Evolutionary conservation across 2,797 vertebrate genomes (phyloP), one percentile per base, ranked within the genome.

Genomic region (Epinephelus malabaricus): DNA sequence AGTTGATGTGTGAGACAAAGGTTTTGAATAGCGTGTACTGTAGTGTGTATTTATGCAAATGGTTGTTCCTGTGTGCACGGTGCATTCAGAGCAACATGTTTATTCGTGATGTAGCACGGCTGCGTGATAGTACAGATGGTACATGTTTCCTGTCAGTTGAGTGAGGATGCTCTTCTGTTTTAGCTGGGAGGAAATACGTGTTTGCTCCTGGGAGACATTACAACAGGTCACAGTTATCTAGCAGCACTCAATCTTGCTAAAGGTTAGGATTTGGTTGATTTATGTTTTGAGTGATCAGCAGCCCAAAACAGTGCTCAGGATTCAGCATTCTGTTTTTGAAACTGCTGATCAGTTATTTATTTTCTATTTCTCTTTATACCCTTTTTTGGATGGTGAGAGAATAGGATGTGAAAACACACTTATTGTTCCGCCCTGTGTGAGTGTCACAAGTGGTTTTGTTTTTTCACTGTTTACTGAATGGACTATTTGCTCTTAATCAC

Each of bases 61-160:
- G 25, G 17, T 27, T 55, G 55, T 56, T 72, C 49, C 23, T 60
- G 40, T 13, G 23, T 64, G 25, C 19, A 68, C 50, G 47, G 9
- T 59, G 43, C 19, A 23, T 18, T 64, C 38, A 71, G 61, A 79
- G 53, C 60, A 77, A 25, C 50, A 50, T 65, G 69, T 83, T 83
- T 78, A 34, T 78, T 68, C 0, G 27, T 77, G 47, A 75, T 12
- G 23, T 2, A 18, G 7, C 43, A 60, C 68, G 73, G 77, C 11
- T 63, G 69, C 49, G 21, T 72, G 89, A 91, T 78, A 71, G 71
- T 71, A 51, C 93, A 95, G 88, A 94, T 92, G 91, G 82, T 91
- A n/a, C 50, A 84, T 3, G 59, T 94, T 95, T 93, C 90, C 92
- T 92, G 88, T 76, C 76, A 60, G 80, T 78, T 77, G 81, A 85